phyloP scores from a whole-genome alignment of 2,113 vertebrate species.

The Labrus mixtus region DNA sequence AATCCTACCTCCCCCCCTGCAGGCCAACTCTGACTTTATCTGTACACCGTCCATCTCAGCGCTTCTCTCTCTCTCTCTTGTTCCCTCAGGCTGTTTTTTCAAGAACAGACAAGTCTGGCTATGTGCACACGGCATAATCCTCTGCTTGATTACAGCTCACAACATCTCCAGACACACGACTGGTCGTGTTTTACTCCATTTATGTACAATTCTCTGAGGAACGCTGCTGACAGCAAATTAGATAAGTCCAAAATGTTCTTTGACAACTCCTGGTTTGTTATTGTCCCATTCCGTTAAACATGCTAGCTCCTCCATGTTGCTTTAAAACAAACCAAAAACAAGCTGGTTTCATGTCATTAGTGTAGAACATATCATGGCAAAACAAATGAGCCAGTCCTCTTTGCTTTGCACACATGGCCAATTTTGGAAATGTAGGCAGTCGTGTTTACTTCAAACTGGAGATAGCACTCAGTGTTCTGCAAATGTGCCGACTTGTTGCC shows the following conservation, averaged over 20 bases:
- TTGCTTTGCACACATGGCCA: slow-evolving; percentile 51
- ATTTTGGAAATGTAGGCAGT: slow-evolving; percentile 66
- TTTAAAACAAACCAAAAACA: slow-evolving; percentile 44
- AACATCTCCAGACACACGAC: slow-evolving; percentile 49
- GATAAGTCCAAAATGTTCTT: slow-evolving; percentile 7
- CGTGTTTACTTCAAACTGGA: slow-evolving; percentile 59
- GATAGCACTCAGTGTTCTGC: slow-evolving; percentile 36
- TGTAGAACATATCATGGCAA: slow-evolving; percentile 43
- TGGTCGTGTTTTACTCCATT: slow-evolving; percentile 41
- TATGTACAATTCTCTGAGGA: slow-evolving; percentile 7
- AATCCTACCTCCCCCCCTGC: neutral
- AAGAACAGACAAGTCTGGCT: slow-evolving; percentile 66
- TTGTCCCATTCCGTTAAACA: slow-evolving; percentile 16
- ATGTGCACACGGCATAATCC: slow-evolving; percentile 34
- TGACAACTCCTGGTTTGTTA: slow-evolving; percentile 23
- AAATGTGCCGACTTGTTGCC: slow-evolving; percentile 34
- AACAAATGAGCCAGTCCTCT: slow-evolving; percentile 37
- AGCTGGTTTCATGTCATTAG: slow-evolving; percentile 40
- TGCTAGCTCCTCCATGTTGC: slow-evolving; percentile 2
- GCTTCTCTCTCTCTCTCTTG: neutral
- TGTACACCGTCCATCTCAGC: slow-evolving; percentile 27
- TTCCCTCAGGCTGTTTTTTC: slow-evolving; percentile 47
- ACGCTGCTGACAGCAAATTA: slow-evolving; percentile 32
- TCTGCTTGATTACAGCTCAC: slow-evolving; percentile 46
- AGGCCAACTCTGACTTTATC: slow-evolving; percentile 16